These are phyloP conservation scores for Antheraea mylitta DNA, from an alignment of 1,140 invertebrate genomes.

Conservation along the genomic window DNA sequence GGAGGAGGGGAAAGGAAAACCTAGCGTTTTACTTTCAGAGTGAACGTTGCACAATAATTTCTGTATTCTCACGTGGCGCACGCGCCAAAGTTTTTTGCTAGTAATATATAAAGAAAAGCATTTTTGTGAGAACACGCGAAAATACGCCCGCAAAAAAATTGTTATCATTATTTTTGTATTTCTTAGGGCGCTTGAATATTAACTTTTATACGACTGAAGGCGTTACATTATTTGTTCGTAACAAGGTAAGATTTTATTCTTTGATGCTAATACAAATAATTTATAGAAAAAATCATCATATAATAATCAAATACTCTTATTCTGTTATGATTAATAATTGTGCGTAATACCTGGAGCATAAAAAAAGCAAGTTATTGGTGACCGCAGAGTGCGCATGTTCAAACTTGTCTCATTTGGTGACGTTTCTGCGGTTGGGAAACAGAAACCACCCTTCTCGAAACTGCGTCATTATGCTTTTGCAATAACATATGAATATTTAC, in stretches of 20 bases:
- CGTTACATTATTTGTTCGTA: slow-evolving; percentile 43
- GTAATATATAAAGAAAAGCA: neutral
- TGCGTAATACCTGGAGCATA: neutral
- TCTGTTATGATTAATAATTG: neutral
- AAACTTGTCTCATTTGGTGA: neutral
- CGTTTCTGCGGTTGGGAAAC: neutral
- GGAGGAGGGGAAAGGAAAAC: slow-evolving; percentile 67
- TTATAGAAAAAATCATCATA: neutral
- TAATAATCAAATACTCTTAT: neutral
- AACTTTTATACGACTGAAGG: slow-evolving; percentile 20
- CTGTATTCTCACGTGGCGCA: slow-evolving; percentile 37
- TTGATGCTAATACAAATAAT: neutral
- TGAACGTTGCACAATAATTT: slow-evolving; percentile 70
- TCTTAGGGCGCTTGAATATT: slow-evolving; percentile 17
- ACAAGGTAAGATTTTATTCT: slow-evolving; percentile 29
- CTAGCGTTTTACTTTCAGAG: slow-evolving; percentile 32
- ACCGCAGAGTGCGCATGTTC: neutral
- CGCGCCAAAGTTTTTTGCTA: neutral
- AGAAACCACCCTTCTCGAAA: neutral
- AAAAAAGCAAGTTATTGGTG: neutral
- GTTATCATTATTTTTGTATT: slow-evolving; percentile 8
- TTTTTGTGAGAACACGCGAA: neutral
- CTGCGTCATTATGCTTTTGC: neutral
- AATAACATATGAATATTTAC: neutral
- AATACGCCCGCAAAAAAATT: neutral